Evolutionary conservation across 2,113 vertebrate genomes (phyloP), one percentile per base, ranked within the genome.

Genomic region (Sardina pilchardus): DNA sequence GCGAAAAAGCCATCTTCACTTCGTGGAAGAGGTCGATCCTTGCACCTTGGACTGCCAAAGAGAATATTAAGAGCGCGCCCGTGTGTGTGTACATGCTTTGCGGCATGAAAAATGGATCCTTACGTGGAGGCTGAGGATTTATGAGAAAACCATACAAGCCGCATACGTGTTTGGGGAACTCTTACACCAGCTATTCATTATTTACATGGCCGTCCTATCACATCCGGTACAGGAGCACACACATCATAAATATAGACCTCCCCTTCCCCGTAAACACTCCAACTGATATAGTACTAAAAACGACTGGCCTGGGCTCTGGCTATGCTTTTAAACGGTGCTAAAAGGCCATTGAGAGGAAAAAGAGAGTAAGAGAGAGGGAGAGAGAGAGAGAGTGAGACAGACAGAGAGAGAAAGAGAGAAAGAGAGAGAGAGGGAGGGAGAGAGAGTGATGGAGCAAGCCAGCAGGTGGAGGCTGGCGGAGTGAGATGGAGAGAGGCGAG

Each of bases 201-300:
- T 78, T 78, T 78, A 78, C 71, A 39, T 5, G 71, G 30, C 26
- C 30, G 7, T 12, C 71, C 71, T 34, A 34, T 78, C 71, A 78
- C 71, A 78, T 78, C 71, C 71, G 71, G 71, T 78, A 1, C 71
- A 36, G 71, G 71, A 78, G 39, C 26, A 78, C 71, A 78, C 71
- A 78, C 71, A 36, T 86, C 83, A 83, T 83, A 87, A 87, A 90
- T 71, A 84, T 21, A 83, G 71, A 78, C 71, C 9, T 26, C n/a
- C 63, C 63, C 81, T 10, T 10, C 81, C 48, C 24, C 9, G 30
- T 78, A 78, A 36, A 75, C 67, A 75, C 67, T 75, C 26, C 67
- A 36, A 30, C 67, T 78, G 30, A 36, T 78, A 36, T 75, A 78
- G 71, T 78, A 78, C 71, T 78, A 78, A 78, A 78, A 78, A 78